These are phyloP conservation scores for Allacma fusca DNA, from an alignment of 2,888 invertebrate species.

Conservation along the genomic window DNA sequence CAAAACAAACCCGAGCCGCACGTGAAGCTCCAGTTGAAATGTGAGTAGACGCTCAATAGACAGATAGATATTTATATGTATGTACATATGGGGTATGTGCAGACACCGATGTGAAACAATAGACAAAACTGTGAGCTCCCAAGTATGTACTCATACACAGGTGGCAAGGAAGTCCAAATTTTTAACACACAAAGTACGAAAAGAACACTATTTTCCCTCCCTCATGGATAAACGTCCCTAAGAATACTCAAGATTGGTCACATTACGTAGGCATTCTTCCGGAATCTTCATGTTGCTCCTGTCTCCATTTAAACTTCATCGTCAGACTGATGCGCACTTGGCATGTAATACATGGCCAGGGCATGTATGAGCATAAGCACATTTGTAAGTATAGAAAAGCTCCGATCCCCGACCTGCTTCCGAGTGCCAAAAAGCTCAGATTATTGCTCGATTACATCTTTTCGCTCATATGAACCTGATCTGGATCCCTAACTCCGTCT, in stretches of 20 bases:
- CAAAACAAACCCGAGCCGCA: too few relatives aligned
- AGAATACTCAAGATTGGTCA: constrained; percentile 11
- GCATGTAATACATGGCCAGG: too few relatives aligned
- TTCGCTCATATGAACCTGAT: constrained; percentile 34
- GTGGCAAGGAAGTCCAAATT: too few relatives aligned
- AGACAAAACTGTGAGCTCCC: too few relatives aligned
- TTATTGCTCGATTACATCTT: constrained; percentile 59
- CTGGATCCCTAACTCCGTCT: constrained; percentile 39
- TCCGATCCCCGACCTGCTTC: constrained; percentile 4
- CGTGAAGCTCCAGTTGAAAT: too few relatives aligned
- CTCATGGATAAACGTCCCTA: constrained; percentile 11
- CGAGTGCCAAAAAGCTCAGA: constrained; percentile 55
- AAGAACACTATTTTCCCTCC: neutral
- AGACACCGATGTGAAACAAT: too few relatives aligned
- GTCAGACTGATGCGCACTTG: too few relatives aligned
- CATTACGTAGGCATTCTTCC: constrained; percentile 12
- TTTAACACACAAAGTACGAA: too few relatives aligned
- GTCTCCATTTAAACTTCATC: neutral
- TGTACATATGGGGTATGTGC: neutral
- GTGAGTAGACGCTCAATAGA: neutral
- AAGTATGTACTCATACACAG: too few relatives aligned
- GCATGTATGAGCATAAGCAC: too few relatives aligned
- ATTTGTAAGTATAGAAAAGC: too few relatives aligned
- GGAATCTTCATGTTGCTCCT: constrained; percentile 8
- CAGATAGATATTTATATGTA: too few relatives aligned